A percentile compares a stretch with the other conserved stretches of the same genome.
These are phyloP conservation scores for Riptortus pedestris DNA, from an alignment of 1,140 invertebrate genomes.

Conservation along the genomic window DNA sequence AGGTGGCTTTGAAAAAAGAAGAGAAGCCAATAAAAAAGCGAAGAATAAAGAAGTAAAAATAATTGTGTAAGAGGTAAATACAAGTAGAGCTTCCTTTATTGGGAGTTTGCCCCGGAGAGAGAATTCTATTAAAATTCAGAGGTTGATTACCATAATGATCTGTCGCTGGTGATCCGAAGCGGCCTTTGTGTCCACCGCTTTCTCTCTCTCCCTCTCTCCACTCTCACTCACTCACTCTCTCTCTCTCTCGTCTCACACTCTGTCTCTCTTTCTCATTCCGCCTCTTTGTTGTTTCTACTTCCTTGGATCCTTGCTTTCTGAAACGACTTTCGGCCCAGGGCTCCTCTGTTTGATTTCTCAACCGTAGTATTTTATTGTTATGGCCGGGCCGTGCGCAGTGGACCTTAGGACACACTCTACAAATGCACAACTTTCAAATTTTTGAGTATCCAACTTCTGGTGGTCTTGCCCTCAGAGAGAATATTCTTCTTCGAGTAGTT, in stretches of 20 bases:
- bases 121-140: constrained; percentile 15
- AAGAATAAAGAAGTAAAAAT: not conserved
- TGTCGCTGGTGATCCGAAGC: not conserved
- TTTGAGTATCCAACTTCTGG: no score
- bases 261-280: not conserved
- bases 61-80: constrained; percentile 14
- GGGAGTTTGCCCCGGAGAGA: not conserved
- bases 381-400: no score
- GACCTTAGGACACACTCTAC: no score
- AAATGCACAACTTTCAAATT: no score
- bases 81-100: constrained; percentile 7
- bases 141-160: constrained; percentile 15
- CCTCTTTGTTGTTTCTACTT: not conserved
- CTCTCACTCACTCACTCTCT: not conserved
- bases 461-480: no score
- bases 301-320: not conserved
- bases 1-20: no score
- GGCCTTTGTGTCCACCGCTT: not conserved
- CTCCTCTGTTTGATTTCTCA: not conserved
- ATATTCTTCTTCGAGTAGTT: no score
- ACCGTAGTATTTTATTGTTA: not conserved
- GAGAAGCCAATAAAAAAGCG: not conserved
- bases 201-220: not conserved
- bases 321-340: not conserved
- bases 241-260: not conserved